Evolutionary conservation across 2,113 vertebrate species (phyloP).

Genomic region (Pomatorhinus ruficollis): DNA sequence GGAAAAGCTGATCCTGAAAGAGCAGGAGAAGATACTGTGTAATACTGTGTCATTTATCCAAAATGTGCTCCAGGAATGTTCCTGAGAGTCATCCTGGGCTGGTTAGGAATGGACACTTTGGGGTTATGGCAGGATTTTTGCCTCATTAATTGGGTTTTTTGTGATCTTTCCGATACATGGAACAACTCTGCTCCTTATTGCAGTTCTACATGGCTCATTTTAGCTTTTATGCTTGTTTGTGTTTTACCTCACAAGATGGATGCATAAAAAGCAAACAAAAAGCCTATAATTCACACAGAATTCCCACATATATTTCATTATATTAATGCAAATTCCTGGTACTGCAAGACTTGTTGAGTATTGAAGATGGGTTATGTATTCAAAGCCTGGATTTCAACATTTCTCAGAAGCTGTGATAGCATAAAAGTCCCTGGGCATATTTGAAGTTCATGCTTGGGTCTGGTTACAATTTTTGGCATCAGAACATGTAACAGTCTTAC

Average conservation of each 20-base stretch:
- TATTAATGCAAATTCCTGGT: constrained; percentile 19
- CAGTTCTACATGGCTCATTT: not conserved
- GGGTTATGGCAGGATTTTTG: not conserved
- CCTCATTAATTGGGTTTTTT: not conserved
- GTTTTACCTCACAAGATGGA: not conserved
- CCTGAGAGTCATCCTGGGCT: not conserved
- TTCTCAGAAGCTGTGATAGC: constrained; percentile 18
- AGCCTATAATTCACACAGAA: not conserved
- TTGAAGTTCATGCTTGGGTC: constrained; percentile 56
- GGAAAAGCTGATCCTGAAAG: not conserved
- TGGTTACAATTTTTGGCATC: constrained; percentile 64
- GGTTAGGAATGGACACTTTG: not conserved
- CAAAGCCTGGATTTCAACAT: constrained; percentile 32
- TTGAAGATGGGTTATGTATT: not conserved
- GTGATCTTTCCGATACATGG: not conserved
- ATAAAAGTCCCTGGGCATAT: constrained; percentile 39
- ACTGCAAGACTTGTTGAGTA: not conserved
- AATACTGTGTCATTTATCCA: not conserved
- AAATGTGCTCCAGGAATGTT: not conserved
- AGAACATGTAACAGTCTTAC: constrained; percentile 44
- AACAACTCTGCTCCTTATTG: accelerated
- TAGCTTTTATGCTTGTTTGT: not conserved
- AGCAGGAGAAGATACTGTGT: not conserved
- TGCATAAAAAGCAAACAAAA: not conserved
- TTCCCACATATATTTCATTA: constrained; percentile 18